phyloP scores from a whole-genome alignment of 2,888 invertebrate species.

The Chloroclystis v-ata region DNA sequence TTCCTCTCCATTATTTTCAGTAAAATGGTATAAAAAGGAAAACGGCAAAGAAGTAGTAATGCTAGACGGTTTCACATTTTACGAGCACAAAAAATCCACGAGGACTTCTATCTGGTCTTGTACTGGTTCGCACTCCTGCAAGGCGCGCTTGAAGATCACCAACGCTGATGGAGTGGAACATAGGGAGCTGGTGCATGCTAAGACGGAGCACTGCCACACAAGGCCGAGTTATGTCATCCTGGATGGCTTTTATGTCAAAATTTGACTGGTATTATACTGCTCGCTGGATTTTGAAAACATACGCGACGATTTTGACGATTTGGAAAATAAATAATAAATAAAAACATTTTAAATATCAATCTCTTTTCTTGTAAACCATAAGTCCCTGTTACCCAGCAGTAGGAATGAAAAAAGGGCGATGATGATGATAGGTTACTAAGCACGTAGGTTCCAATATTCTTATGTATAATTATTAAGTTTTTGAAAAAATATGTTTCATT shows the following conservation, averaged over 20 bases:
- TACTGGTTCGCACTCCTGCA: constrained; percentile 22
- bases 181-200: constrained; percentile 13
- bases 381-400: too few relatives aligned
- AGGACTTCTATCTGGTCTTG: constrained; percentile 22
- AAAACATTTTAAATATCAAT: too few relatives aligned
- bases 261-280: background rate
- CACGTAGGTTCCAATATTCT: too few relatives aligned
- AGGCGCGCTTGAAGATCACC: constrained; percentile 18
- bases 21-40: constrained; percentile 31
- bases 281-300: too few relatives aligned
- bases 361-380: too few relatives aligned
- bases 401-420: too few relatives aligned
- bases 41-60: constrained; percentile 33
- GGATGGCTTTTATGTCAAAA: constrained; percentile 21
- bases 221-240: constrained; percentile 19
- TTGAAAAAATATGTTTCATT: too few relatives aligned
- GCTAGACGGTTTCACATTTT: constrained; percentile 26
- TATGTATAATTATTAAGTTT: too few relatives aligned
- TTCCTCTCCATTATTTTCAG: constrained; percentile 27
- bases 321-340: too few relatives aligned
- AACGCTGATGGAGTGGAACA: constrained; percentile 8
- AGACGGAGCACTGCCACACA: constrained; percentile 28
- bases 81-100: constrained; percentile 21
- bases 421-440: too few relatives aligned
- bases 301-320: too few relatives aligned